These are phyloP conservation scores for Stenurella melanura DNA, from an alignment of 2,888 invertebrate genomes.

Conservation along the genomic window DNA sequence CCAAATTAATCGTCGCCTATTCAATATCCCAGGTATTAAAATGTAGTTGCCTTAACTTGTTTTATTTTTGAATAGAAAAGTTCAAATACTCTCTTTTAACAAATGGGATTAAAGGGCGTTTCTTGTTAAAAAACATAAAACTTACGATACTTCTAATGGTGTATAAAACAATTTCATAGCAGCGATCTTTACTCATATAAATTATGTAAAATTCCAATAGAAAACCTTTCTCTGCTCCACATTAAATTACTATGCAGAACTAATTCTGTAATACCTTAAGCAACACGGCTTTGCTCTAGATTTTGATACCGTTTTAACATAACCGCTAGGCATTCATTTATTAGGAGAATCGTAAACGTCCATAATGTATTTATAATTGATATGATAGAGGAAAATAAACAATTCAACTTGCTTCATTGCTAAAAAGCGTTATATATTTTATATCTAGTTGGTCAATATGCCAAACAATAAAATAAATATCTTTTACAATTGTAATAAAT, in stretches of 20 bases:
- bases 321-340: conserved; percentile 6
- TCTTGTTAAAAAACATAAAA: neutral
- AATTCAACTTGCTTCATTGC: neutral
- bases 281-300: conserved; percentile 24
- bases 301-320: neutral
- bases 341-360: neutral
- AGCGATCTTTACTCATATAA: conserved; percentile 11
- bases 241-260: conserved; percentile 40
- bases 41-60: too few species aligned
- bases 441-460: too few species aligned
- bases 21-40: too few species aligned
- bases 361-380: neutral
- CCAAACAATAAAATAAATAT: too few species aligned
- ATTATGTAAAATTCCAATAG: conserved; percentile 19
- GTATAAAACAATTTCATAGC: conserved; percentile 19
- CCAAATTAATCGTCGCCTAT: too few species aligned
- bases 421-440: too few species aligned
- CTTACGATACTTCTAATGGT: neutral
- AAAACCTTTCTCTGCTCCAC: conserved; percentile 55
- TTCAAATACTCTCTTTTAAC: neutral
- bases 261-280: conserved; percentile 22
- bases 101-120: neutral
- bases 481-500: too few species aligned
- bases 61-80: neutral
- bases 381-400: neutral